Evolutionary conservation across 1,140 invertebrate genomes (phyloP), one percentile per base, ranked within the genome.

Genomic region (Heterodera schachtii): DNA sequence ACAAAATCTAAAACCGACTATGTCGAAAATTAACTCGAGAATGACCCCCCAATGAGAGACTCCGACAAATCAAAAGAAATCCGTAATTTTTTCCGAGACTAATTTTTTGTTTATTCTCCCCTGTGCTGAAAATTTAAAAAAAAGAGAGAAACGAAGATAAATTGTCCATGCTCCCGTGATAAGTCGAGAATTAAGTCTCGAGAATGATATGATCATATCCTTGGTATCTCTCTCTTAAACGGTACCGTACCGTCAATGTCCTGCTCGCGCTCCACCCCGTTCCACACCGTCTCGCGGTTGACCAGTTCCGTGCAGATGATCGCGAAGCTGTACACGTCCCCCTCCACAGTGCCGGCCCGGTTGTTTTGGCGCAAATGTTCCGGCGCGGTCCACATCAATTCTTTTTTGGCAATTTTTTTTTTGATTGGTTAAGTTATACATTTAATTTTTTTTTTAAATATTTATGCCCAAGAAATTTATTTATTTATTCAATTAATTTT

Each of bases 271-370:
- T 86, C 83, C 41, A 44, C 66, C 3, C 82, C 60, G 73, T 88
- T 80, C 86, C 88, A 88, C 41, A 87, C 87, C 11, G 94, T 94
- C 16, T 94, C 81, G 4, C 84, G 92, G 43, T 87, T 88, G n/a
- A 88, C 47, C 66, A 88, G 70, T 78, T 88, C 87, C 21, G 81
- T 83, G n/a, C 84, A 84, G 64, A 88, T 83, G 8, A 88, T 87
- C 31, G 87, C 81, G 73, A 88, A 87, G 21, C 82, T 81, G 71
- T 87, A 88, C 49, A 88, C 77, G 70, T 88, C 87, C 44, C 77
- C 77, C 81, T 82, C 19, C 74, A 82, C 69, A 49, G 66, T 71
- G 67, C 71, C 71, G 43, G 31, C 57, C 11, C 67, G 19, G 60
- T 74, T 49, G 41, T 69, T 66, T 21, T 82, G 41, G n/a, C 84